These are phyloP conservation scores for Mimachlamys varia DNA, from an alignment of 2,888 invertebrate species.

Conservation along the genomic window DNA sequence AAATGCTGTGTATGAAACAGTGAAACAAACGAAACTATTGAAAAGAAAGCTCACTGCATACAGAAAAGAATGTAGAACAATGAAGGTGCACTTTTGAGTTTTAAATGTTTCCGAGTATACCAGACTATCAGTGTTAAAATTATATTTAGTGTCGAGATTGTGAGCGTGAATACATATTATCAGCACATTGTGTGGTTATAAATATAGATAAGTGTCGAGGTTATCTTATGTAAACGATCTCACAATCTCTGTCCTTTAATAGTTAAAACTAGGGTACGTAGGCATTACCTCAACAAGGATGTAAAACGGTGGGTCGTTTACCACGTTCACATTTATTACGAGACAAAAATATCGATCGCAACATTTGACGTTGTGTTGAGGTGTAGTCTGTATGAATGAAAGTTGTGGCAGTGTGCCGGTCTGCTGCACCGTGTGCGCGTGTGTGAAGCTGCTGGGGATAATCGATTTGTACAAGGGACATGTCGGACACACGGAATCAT, in stretches of 20 bases:
- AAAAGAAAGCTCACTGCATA: not conserved
- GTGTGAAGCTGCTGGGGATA: not conserved
- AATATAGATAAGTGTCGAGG: not conserved
- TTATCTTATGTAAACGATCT: not conserved
- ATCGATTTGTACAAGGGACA: not conserved
- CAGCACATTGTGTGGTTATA: not conserved
- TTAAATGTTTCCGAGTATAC: not conserved
- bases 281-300: not conserved
- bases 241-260: not conserved
- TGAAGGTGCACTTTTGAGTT: not conserved
- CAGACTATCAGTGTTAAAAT: not conserved
- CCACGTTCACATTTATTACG: not conserved
- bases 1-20: too few relatives aligned
- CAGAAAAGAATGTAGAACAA: not conserved
- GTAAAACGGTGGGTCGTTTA: not conserved
- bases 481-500: conserved; percentile 2
- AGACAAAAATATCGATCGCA: conserved; percentile 11
- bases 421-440: not conserved
- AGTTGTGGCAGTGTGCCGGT: not conserved
- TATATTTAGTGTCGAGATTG: not conserved
- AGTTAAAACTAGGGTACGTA: not conserved
- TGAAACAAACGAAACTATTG: not conserved
- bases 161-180: not conserved
- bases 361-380: not conserved
- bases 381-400: not conserved